Evolutionary conservation across 2,888 invertebrate genomes (phyloP).

Genomic region (Scrobipalpa atriplicella): DNA sequence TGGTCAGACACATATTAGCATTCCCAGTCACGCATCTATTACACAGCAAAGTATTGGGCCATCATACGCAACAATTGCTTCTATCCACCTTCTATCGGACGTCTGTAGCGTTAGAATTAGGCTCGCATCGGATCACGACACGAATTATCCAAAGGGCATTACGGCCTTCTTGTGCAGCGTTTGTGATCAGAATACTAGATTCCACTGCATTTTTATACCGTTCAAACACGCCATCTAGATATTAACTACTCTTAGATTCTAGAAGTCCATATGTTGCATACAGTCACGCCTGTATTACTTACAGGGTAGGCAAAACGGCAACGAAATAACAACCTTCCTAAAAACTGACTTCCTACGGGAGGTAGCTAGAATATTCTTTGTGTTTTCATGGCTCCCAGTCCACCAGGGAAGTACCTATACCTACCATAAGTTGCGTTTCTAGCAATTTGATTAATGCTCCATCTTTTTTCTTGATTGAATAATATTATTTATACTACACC

Average conservation of each 20-base stretch:
- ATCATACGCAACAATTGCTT: conserved; percentile 11
- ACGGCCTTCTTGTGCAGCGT: conserved; percentile 38
- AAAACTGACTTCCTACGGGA: too few species aligned
- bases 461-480: conserved; percentile 25
- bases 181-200: conserved; percentile 62
- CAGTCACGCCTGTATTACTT: too few species aligned
- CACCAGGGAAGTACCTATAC: background rate
- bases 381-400: too few species aligned
- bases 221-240: conserved; percentile 32
- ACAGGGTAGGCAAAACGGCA: too few species aligned
- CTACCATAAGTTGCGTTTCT: background rate
- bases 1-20: background rate
- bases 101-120: conserved; percentile 14
- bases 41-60: background rate
- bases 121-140: background rate
- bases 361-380: too few species aligned
- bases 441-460: conserved; percentile 20
- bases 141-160: conserved; percentile 46
- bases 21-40: background rate
- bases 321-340: too few species aligned
- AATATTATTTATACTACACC: too few species aligned
- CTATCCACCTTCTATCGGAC: background rate
- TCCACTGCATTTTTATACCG: background rate
- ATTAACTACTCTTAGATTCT: background rate
- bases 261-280: background rate